Evolutionary conservation across 2,888 invertebrate species (phyloP).

Genomic region (Agapetus fuscipes): DNA sequence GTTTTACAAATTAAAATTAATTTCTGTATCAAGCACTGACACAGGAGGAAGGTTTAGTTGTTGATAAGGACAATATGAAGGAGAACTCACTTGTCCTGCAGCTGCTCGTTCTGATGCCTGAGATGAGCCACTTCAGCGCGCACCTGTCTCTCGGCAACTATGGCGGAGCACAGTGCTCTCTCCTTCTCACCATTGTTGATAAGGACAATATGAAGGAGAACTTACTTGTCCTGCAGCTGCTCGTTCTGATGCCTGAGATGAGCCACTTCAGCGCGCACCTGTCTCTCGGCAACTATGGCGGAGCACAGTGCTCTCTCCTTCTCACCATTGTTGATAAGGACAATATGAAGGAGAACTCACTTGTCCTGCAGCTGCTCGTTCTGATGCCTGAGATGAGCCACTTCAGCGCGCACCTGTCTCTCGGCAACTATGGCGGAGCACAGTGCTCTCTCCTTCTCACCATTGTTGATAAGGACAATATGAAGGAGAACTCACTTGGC

Average conservation of each 20-base stretch:
- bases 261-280: conserved; percentile 59
- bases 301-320: conserved; percentile 10
- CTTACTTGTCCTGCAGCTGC: conserved; percentile 10
- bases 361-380: conserved; percentile 13
- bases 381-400: conserved; percentile 28
- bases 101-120: conserved; percentile 14
- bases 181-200: conserved; percentile 8
- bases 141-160: conserved; percentile 60
- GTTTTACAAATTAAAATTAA: too few species aligned
- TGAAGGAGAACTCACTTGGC: conserved; percentile 11
- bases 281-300: conserved; percentile 62
- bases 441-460: conserved; percentile 15
- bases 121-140: conserved; percentile 53
- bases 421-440: conserved; percentile 54
- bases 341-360: too few species aligned
- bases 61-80: too few species aligned
- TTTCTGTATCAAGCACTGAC: too few species aligned
- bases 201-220: too few species aligned
- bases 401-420: conserved; percentile 61
- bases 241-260: conserved; percentile 16
- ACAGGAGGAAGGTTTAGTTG: too few species aligned
- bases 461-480: too few species aligned
- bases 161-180: conserved; percentile 32
- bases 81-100: conserved; percentile 8
- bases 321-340: too few species aligned